Conservation (phyloP, 2,113 vertebrate species). For the Phaethornis superciliosus region DNA sequence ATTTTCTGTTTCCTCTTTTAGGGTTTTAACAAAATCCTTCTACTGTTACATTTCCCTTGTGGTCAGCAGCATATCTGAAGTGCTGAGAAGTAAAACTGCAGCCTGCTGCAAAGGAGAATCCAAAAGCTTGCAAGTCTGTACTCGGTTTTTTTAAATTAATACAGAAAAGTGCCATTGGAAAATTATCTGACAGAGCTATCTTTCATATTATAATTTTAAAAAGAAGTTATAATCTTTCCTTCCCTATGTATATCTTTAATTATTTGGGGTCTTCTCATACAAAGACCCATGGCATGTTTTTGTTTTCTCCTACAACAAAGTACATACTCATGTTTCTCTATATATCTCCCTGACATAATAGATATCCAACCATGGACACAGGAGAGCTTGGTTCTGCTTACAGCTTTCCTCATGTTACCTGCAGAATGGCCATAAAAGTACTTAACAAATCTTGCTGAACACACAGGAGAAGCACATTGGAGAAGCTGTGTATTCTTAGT, state of each 20-base stretch:
- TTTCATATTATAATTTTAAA: background rate
- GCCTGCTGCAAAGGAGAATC: background rate
- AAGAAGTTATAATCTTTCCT: background rate
- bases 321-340: rapidly evolving
- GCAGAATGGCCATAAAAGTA: background rate
- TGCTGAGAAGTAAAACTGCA: background rate
- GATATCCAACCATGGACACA: background rate
- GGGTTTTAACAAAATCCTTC: background rate
- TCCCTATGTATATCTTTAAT: background rate
- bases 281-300: background rate
- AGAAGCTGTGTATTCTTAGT: background rate
- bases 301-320: background rate
- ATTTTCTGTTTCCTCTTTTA: background rate
- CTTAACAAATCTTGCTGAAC: background rate
- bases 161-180: background rate
- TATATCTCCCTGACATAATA: background rate
- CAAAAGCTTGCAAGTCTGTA: background rate
- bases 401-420: background rate
- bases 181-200: background rate
- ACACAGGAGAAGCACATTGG: rapidly evolving
- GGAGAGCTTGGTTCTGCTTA: background rate
- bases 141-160: background rate
- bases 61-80: background rate
- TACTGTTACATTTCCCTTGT: background rate
- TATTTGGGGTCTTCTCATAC: background rate